Base-by-base conservation (phyloP, 2,797 vertebrate genomes). In the Hapalemur alaotrensis region DNA sequence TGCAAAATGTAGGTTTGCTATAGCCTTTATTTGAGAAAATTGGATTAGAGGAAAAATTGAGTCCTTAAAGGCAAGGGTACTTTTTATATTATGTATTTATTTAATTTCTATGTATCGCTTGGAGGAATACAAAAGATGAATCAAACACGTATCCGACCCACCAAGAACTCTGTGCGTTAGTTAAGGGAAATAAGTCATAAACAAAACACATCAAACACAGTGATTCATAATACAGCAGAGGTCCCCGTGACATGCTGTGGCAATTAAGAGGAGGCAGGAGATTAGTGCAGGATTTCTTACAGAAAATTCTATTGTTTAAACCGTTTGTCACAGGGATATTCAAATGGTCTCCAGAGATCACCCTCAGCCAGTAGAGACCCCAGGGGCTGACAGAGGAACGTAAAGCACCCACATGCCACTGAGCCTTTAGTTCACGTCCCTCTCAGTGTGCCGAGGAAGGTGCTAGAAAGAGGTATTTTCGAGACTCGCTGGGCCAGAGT, bases 221-320 rank as follows among this genome's bases (percentile, higher is more conserved):
- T 14, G 38, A n/a, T 35, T 61, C 4, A 0, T 54, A 41, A 54
- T 32, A 28, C 63, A 48, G 28, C 50, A 17, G 25, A 70, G 46
- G 30, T 8, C 76, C n/a, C 15, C 0, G 3, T 18, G 57, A 59
- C 5, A 7, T 61, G 50, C 23, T 8, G 0, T 38, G 48, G 25
- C 54, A 75, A 89, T 48, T 17, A 41, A 82, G 38, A 75, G 12
- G 15, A 86, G 25, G 41, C 70, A 57, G 46, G 15, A 57, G 22
- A 67, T 35, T 38, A 52, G 25, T 48, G 20, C 17, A 65, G 17
- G 10, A 57, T 73, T 89, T 50, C 13, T 38, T 48, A 63, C 72
- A 28, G 72, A 88, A 81, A 88, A 67, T 87, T 50, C 35, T 95
- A 0, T n/a, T 41, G 4, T 91, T 93, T 52, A 87, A 78, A 59